Evolutionary conservation across 2,797 vertebrate genomes (phyloP).

Genomic region (Pangasius macronema): DNA sequence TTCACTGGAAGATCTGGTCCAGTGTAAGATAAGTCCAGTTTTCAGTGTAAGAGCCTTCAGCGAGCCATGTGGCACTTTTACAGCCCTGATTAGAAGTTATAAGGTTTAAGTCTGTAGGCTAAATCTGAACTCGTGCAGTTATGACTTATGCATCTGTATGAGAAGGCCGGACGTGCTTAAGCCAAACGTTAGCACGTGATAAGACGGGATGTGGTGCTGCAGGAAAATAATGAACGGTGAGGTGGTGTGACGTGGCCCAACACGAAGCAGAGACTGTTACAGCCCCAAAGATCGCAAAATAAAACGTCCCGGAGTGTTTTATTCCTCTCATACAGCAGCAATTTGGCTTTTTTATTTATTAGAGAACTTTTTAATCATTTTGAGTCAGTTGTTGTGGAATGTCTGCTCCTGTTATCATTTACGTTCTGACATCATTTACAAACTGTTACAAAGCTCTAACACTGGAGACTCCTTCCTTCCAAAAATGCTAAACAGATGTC

Average conservation of each 20-base stretch:
- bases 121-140: neutral
- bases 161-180: neutral
- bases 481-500: neutral
- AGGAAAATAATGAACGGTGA: neutral
- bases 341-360: neutral
- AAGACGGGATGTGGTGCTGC: neutral
- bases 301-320: neutral
- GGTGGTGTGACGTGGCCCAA: neutral
- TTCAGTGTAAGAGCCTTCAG: neutral
- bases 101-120: neutral
- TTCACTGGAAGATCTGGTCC: no score
- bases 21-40: no score
- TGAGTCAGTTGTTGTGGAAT: neutral
- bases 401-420: neutral
- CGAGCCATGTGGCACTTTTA: neutral
- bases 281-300: neutral
- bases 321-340: neutral
- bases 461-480: neutral
- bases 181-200: neutral
- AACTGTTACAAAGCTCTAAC: no score
- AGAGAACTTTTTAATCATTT: neutral
- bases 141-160: neutral
- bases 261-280: neutral
- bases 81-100: neutral
- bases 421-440: neutral